Evolutionary conservation across 2,797 vertebrate genomes (phyloP), one percentile per base, ranked within the genome.

Genomic region (Parauchenoglanis ngamensis): DNA sequence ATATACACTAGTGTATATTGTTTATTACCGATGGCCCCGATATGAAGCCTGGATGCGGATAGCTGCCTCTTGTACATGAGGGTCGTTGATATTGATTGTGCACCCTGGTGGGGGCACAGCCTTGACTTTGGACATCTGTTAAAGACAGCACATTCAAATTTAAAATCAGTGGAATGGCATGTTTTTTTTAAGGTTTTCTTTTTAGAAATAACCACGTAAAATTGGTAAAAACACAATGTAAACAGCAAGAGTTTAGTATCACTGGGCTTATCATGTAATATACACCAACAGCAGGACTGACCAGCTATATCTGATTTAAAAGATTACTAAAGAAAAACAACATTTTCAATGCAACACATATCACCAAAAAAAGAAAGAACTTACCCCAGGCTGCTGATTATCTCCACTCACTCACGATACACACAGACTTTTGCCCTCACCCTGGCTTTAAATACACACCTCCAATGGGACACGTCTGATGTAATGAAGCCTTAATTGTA

Each of bases 1-100:
- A 6, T 25, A 35, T 72, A 19, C 35, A 49, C 21, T 75, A 13
- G 49, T 28, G 28, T 28, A 25, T 28, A 25, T 52, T 76, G 44
- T 75, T 76, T 54, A 21, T 56, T 77, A 77, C 94, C 93, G 93
- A 89, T 96, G 94, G 35, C 94, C 93, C 15, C 89, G 57, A 83
- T 95, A 95, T 25, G 94, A 96, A n/a, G 94, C 93, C 90, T 96
- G 94, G 89, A 95, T 96, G 72, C 87, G 90, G 87, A 96, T 94
- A 10, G 94, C 93, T 1, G 92, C 93, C 25, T 94, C 94, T 90
- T 96, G 95, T 85, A 95, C 92, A 87, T 94, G 92, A 59, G 92
- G 92, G 83, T 96, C 92, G 1, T 90, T 95, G 88, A 95, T 94
- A 90, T 95, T 93, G 75, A 96, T 89, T 61, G 87, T 92, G 85